These are phyloP conservation scores for Pammene fasciana DNA, from an alignment of 2,888 invertebrate genomes.

Conservation along the genomic window DNA sequence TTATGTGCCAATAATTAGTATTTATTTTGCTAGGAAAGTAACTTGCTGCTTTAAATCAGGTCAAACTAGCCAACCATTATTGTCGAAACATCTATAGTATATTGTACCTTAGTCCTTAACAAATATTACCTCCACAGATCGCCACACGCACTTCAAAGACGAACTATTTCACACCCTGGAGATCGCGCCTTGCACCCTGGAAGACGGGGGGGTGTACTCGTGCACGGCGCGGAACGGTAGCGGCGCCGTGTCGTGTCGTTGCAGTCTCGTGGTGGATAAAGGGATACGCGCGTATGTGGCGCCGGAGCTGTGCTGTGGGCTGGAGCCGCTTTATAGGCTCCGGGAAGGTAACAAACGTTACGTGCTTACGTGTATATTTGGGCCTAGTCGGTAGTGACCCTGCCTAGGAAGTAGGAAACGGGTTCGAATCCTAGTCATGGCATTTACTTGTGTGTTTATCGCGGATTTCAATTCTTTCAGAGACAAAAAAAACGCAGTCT, in stretches of 20 bases:
- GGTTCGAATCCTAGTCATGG: no score
- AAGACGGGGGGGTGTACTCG: conserved; percentile 92
- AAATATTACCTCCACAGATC: conserved; percentile 63
- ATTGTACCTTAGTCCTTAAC: not conserved
- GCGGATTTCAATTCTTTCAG: no score
- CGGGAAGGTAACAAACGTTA: conserved; percentile 76
- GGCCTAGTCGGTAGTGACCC: no score
- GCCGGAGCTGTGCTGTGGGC: conserved; percentile 88
- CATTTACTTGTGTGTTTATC: no score
- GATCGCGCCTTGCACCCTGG: conserved; percentile 89
- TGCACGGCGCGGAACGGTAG: conserved; percentile 90
- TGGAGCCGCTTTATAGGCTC: conserved; percentile 86
- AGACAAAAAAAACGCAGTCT: no score
- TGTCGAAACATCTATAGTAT: not conserved
- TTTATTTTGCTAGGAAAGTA: no score
- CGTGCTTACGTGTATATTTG: no score
- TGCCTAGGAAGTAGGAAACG: no score
- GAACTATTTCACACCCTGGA: conserved; percentile 94
- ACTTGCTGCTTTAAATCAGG: no score
- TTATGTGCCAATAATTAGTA: no score
- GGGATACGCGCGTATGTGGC: conserved; percentile 92
- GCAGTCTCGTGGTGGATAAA: conserved; percentile 90
- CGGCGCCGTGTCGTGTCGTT: conserved; percentile 92
- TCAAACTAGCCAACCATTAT: no score
- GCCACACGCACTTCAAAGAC: conserved; percentile 85